These are phyloP conservation scores for Bovichtus diacanthus DNA, from an alignment of 2,797 vertebrate genomes.

Conservation along the genomic window DNA sequence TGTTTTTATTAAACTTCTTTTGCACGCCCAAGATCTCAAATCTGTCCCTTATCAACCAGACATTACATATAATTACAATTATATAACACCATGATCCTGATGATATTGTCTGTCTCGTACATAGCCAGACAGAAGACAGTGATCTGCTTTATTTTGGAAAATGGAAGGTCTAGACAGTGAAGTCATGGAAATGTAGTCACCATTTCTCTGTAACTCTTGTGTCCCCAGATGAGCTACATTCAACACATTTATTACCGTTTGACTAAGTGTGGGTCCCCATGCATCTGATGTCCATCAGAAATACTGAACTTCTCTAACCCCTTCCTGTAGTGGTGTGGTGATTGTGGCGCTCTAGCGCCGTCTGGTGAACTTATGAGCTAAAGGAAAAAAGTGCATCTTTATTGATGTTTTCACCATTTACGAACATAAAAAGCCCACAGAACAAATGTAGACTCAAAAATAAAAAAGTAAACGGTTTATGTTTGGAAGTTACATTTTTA, in stretches of 20 bases:
- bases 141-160: conserved; percentile 42
- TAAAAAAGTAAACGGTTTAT: too few relatives aligned
- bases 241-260: conserved; percentile 3
- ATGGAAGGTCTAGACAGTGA: conserved; percentile 34
- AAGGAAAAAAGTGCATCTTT: background rate
- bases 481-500: background rate
- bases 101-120: background rate
- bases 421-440: too few relatives aligned
- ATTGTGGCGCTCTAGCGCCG: conserved; percentile 31
- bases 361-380: conserved; percentile 27
- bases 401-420: too few relatives aligned
- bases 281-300: background rate
- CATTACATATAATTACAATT: background rate
- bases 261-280: background rate
- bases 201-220: background rate
- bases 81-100: background rate
- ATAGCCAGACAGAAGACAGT: background rate
- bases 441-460: too few relatives aligned
- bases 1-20: background rate
- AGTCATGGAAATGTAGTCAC: conserved; percentile 49
- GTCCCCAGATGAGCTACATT: conserved; percentile 30
- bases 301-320: background rate
- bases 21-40: background rate
- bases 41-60: background rate
- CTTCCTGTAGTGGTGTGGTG: too few relatives aligned